These are phyloP conservation scores for Cryptoprocta ferox DNA, from an alignment of 2,797 vertebrate species.

Conservation along the genomic window DNA sequence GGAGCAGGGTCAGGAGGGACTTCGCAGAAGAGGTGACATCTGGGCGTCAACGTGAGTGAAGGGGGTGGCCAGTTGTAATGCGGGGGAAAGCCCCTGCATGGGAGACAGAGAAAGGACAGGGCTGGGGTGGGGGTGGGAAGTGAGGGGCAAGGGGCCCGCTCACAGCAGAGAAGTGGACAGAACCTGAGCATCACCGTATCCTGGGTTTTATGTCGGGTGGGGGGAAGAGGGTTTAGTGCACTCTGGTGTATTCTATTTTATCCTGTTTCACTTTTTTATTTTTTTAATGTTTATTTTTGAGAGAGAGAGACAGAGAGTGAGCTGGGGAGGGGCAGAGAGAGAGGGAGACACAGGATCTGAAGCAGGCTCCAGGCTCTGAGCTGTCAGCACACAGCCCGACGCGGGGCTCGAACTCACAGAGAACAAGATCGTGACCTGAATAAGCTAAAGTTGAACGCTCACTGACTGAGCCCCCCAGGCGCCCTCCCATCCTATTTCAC, in stretches of 20 bases:
- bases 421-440: background rate
- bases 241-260: background rate
- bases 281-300: background rate
- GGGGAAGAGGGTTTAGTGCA: background rate
- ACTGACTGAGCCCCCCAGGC: background rate
- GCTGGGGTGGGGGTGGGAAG: background rate
- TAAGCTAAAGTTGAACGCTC: background rate
- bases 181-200: rapidly evolving
- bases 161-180: background rate
- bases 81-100: rapidly evolving
- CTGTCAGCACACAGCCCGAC: background rate
- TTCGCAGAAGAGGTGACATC: background rate
- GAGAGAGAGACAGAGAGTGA: background rate
- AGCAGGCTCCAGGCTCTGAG: background rate
- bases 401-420: background rate
- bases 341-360: background rate
- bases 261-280: background rate
- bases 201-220: no score
- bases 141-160: rapidly evolving
- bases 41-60: background rate
- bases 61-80: background rate
- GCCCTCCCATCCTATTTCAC: background rate
- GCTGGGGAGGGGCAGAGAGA: background rate
- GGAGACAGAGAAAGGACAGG: no score
- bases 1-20: background rate